These are phyloP conservation scores for Sinonovacula constricta DNA, from an alignment of 1,140 invertebrate genomes.

Conservation along the genomic window DNA sequence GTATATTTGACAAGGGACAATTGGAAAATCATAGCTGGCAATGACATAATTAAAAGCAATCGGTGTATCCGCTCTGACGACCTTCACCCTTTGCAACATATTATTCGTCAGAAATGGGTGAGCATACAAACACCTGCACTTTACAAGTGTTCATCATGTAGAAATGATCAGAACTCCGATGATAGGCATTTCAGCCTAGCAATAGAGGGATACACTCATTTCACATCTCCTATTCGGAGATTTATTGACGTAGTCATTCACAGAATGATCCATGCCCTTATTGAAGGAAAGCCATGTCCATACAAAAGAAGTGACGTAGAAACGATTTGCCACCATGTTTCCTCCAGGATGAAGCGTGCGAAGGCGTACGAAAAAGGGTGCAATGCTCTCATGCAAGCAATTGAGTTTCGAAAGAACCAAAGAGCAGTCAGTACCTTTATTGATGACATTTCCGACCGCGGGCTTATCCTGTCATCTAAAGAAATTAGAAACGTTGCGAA, in stretches of 20 bases:
- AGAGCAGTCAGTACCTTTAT: constrained; percentile 43
- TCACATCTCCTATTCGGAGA: constrained; percentile 78
- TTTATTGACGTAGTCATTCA: constrained; percentile 83
- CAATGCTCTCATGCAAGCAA: constrained; percentile 36
- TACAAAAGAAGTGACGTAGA: constrained; percentile 55
- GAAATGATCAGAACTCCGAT: background rate
- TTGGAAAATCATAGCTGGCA: background rate
- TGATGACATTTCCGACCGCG: constrained; percentile 31
- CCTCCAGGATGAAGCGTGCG: constrained; percentile 26
- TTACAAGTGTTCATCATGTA: constrained; percentile 48
- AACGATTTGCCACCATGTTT: constrained; percentile 54
- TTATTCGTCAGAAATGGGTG: constrained; percentile 47
- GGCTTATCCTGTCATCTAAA: constrained; percentile 46
- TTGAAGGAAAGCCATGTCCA: constrained; percentile 23
- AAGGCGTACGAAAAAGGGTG: constrained; percentile 55
- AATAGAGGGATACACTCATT: constrained; percentile 74
- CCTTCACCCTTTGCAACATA: constrained; percentile 49
- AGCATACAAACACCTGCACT: constrained; percentile 50
- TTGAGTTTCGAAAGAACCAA: constrained; percentile 36
- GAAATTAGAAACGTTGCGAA: constrained; percentile 20
- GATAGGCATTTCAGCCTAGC: constrained; percentile 50
- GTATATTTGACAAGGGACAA: background rate
- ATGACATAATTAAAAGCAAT: constrained; percentile 26
- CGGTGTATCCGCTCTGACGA: constrained; percentile 6
- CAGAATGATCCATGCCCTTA: constrained; percentile 83